Percentiles rank a stretch among this genome's conserved stretches.
Conservation (phyloP, 1,140 invertebrate genomes). For the Heliothis subflexa region DNA sequence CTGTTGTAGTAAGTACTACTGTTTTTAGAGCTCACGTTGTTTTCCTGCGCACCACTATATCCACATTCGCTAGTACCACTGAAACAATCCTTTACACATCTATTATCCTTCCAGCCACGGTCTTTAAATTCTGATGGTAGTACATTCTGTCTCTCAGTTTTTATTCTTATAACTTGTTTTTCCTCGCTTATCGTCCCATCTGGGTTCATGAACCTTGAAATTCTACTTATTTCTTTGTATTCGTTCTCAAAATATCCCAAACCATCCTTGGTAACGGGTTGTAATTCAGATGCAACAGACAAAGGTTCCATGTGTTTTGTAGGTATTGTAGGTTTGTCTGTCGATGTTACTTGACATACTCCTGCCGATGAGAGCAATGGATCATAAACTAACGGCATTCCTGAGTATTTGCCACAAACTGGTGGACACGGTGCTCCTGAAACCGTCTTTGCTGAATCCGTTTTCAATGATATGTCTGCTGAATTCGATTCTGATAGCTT, state of each 20-base stretch:
- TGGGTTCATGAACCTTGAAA: slow-evolving; percentile 54
- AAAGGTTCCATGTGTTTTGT: background rate
- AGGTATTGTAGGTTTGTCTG: background rate
- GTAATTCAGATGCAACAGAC: background rate
- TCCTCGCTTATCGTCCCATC: slow-evolving; percentile 60
- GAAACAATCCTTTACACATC: background rate
- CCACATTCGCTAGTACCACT: background rate
- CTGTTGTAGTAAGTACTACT: no score
- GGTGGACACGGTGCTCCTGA: no score
- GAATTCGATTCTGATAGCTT: background rate
- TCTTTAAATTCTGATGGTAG: background rate
- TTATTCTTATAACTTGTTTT: slow-evolving; percentile 59
- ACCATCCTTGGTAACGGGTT: background rate
- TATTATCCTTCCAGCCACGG: background rate
- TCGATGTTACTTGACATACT: no score
- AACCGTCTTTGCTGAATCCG: no score
- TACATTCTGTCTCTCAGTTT: slow-evolving; percentile 57
- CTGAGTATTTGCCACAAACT: no score
- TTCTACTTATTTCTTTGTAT: slow-evolving; percentile 56
- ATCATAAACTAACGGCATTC: no score
- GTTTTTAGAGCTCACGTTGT: no score
- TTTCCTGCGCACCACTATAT: no score
- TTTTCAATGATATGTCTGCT: no score
- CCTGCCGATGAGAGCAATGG: no score
- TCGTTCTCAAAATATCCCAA: slow-evolving; percentile 53